Base-by-base conservation (phyloP, 2,113 vertebrate genomes). In the Ivindomyrus marchei region DNA sequence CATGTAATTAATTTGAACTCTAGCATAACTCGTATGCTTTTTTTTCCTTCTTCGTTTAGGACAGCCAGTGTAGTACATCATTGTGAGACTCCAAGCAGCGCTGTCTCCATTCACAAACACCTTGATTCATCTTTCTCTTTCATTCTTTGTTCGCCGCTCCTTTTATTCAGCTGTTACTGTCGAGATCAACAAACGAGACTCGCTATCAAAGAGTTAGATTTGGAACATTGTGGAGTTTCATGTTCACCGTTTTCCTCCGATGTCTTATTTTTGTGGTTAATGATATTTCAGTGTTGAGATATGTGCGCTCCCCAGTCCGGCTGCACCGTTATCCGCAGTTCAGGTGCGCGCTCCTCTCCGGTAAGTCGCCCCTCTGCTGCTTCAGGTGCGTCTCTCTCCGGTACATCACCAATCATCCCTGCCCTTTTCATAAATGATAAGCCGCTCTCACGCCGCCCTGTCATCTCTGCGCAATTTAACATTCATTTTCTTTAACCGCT, bases 51-150 rank as follows among this genome's bases (percentile, higher is more conserved):
- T 89, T 39, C 89, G 90, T 87, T 85, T 90, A 70, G 89, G 83
- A 70, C 50, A 49, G 4, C 45, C 89, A 27, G 56, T 85, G 56
- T 66, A 49, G 42, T 87, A 50, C 39, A 66, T n/a, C 89, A 90
- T 88, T 53, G 66, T 58, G 53, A 39, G n/a, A 49, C 83, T 27
- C 21, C 15, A 31, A 86, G 83, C 36, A 47, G 46, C 58, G 31
- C 62, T 42, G 47, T 80, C 39, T 47, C 89, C 94, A 92, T 93
- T 94, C 93, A 93, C 89, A 90, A 90, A 91, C 90, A 74, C 74
- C 74, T 58, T n/a, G 19, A 36, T 90, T 89, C 91, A 50, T 45
- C 70, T 27, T 89, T 24, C 4, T 83, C 11, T 42, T 39, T 80
- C 83, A 85, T 39, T 85, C 83, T 24, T 85, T 47, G 19, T 11